Base-by-base conservation (phyloP, 2,113 vertebrate genomes). In the Periophthalmus modestus region DNA sequence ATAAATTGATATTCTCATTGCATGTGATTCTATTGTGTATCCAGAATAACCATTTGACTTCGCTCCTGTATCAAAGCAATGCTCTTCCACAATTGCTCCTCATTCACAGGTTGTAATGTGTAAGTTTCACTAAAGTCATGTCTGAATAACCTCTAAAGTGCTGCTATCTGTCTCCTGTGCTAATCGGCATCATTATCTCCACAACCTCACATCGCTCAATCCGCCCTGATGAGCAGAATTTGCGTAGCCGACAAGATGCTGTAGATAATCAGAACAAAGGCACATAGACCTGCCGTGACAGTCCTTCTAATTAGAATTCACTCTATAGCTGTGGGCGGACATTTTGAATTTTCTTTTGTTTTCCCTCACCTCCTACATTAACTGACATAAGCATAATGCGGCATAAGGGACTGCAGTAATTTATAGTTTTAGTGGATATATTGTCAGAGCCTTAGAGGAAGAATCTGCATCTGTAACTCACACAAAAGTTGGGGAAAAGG, bases 371-470 rank as follows among this genome's bases (percentile, higher is more conserved):
- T 80, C 80, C 62, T 75, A 84, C 89, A 84, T 71, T 79, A 82
- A 82, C 79, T 75, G 84, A 91, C 86, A 74, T 78, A 81, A 87
- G 61, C 70, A 79, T 85, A 85, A 90, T 82, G 77, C 85, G 86
- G 85, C 89, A 91, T 90, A 47, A 85, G 82, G 84, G 88, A 90
- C 90, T 88, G 85, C 39, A 59, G 62, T 92, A 86, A 92, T 92
- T 92, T 88, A 93, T 82, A 57, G 77, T 79, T 85, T 87, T 75
- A 82, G 72, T 79, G 79, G 85, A 86, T 76, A 82, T 76, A 78
- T 89, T 90, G 86, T 88, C 78, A 80, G 90, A 78, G 67, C 72
- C 74, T 88, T 83, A 80, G 74, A 84, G 79, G 80, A 84, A 80
- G 59, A 68, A 74, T 68, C 52, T 77, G 78, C 78, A 88, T 90